Base-by-base conservation (phyloP, 2,113 vertebrate genomes). In the Etia nguti region DNA sequence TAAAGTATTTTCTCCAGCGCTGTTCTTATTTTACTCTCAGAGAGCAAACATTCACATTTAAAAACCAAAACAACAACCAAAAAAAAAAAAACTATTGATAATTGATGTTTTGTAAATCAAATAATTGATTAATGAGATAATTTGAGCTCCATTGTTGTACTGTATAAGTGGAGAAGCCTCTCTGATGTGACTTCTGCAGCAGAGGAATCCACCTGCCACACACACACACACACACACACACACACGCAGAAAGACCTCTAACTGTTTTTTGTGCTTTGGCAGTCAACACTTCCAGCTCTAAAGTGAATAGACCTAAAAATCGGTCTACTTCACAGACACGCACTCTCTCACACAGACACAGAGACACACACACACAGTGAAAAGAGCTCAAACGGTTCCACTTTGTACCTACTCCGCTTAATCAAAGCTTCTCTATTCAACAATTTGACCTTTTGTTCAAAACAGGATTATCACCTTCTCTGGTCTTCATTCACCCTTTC, bases 381-480 rank as follows among this genome's bases (percentile, higher is more conserved):
- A 93, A 91, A 88, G 89, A 91, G 93, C 94, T 95, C 94, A 94
- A 95, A 95, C 68, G 92, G 88, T 87, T 98, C 98, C 98, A 99
- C 98, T 99, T 99, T 99, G 98, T 99, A 99, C 98, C 98, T 98
- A 98, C 98, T 98, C 98, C 97, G 97, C 98, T 99, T 99, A 99
- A 99, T 99, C 98, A 99, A 99, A 98, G 98, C 98, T 98, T 98
- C 95, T 99, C 98, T 98, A 99, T 99, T 99, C 98, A 99, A 98
- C 98, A 99, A 99, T 99, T 99, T 99, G 98, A 99, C 98, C 98
- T 99, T 99, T 99, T 99, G 98, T 99, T 99, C 98, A 99, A 99
- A 99, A 99, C 97, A 99, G 98, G 98, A 99, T 99, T 98, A 99
- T 99, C 98, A 98, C 98, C 97, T 95, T 92, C 91, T 94, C 95